Conservation (phyloP, 1,140 invertebrate genomes). For the Drosophila nigrodunni region DNA sequence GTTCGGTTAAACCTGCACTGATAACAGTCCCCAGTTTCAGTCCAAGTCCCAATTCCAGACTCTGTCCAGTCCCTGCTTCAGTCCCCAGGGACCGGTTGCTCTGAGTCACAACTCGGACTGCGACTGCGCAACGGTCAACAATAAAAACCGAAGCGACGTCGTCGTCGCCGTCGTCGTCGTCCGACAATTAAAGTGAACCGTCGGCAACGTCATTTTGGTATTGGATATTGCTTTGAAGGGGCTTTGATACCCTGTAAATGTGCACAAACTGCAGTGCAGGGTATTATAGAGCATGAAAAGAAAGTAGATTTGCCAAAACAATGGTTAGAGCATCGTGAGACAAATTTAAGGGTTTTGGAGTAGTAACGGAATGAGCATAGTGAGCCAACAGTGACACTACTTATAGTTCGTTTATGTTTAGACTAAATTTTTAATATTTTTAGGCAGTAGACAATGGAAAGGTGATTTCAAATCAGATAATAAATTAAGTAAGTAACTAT, state of each 20-base stretch:
- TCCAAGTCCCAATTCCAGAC: slow-evolving; percentile 7
- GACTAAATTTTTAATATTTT: no score
- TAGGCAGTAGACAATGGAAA: no score
- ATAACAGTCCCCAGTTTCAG: slow-evolving; percentile 59
- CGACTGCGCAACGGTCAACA: slow-evolving; percentile 41
- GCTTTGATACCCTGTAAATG: slow-evolving; percentile 12
- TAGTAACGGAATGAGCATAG: no score
- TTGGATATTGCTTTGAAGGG: slow-evolving; percentile 25
- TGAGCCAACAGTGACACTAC: no score
- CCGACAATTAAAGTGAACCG: slow-evolving; percentile 48
- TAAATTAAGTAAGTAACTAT: not conserved
- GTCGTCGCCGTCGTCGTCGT: not conserved
- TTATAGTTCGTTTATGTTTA: no score
- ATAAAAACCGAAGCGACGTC: slow-evolving; percentile 34
- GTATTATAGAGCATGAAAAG: not conserved
- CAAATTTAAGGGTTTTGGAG: no score
- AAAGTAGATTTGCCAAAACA: no score
- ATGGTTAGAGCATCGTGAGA: no score
- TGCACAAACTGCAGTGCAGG: not conserved
- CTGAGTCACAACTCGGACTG: slow-evolving; percentile 24
- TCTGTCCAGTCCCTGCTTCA: not conserved
- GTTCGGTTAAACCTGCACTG: slow-evolving; percentile 85
- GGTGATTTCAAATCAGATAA: no score
- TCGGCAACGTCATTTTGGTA: slow-evolving; percentile 34
- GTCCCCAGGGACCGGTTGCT: slow-evolving; percentile 20